Evolutionary conservation across 2,888 invertebrate species (phyloP).

Genomic region (Coelinius sp.): DNA sequence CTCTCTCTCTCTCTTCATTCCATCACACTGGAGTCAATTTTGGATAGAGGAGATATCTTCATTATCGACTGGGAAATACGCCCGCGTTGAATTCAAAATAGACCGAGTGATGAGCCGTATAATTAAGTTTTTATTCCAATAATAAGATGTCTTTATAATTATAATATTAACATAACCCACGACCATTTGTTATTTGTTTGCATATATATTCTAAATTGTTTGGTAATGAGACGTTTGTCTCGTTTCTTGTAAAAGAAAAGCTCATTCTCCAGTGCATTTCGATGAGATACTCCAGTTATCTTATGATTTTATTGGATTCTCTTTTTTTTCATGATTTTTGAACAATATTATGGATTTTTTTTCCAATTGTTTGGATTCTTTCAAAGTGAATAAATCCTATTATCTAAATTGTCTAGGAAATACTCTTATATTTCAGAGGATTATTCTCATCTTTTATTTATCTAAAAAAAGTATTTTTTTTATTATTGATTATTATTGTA

Average conservation of each 20-base stretch:
- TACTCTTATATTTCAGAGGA: background rate
- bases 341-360: background rate
- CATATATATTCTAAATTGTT: conserved; percentile 29
- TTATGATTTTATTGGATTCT: background rate
- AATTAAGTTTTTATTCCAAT: conserved; percentile 48
- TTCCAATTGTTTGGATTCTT: background rate
- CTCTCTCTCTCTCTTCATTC: background rate
- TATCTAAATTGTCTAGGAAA: background rate
- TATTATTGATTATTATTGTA: conserved; percentile 14
- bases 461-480: conserved; percentile 12
- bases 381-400: background rate
- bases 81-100: conserved; percentile 44
- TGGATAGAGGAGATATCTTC: background rate
- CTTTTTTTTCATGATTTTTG: background rate
- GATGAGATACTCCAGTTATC: background rate
- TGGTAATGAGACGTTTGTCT: background rate
- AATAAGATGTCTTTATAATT: conserved; percentile 14
- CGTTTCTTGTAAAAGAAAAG: conserved; percentile 17
- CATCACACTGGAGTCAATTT: background rate
- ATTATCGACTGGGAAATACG: background rate
- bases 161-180: conserved; percentile 23
- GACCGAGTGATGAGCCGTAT: too few relatives aligned
- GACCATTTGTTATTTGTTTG: conserved; percentile 12
- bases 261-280: conserved; percentile 4
- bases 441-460: background rate